phyloP scores from a whole-genome alignment of 2,113 vertebrate species.

The Lampris megalopsis region DNA sequence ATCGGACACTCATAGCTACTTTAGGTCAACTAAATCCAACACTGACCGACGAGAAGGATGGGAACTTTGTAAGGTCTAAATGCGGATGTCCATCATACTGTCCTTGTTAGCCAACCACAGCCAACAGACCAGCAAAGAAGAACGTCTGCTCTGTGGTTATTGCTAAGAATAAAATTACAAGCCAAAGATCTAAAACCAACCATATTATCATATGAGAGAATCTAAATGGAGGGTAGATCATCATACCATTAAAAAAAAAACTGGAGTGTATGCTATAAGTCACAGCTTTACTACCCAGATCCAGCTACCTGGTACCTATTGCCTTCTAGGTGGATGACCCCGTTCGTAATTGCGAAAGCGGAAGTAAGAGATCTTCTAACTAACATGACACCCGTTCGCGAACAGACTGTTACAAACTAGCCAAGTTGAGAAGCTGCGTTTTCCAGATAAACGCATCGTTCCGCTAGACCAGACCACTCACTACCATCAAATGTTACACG shows the following conservation, averaged over 20 bases:
- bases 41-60: constrained; percentile 7
- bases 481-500: neutral
- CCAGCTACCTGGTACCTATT: constrained; percentile 17
- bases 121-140: constrained; percentile 8
- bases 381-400: no score
- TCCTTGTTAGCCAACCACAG: constrained; percentile 41
- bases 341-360: no score
- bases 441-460: neutral
- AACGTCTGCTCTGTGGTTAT: constrained; percentile 3
- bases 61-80: constrained; percentile 1
- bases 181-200: neutral
- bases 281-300: constrained; percentile 27
- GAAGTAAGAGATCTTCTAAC: no score
- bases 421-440: constrained; percentile 2
- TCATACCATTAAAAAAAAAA: constrained; percentile 42
- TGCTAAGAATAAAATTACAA: neutral
- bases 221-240: constrained; percentile 28
- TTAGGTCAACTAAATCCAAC: neutral
- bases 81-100: constrained; percentile 31
- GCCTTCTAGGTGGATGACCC: neutral
- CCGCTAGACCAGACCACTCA: neutral
- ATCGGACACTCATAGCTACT: constrained; percentile 8
- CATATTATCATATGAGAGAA: constrained; percentile 15
- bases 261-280: constrained; percentile 41
- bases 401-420: no score